Conservation (phyloP, 2,888 invertebrate genomes). For the Chymomyza amoena region DNA sequence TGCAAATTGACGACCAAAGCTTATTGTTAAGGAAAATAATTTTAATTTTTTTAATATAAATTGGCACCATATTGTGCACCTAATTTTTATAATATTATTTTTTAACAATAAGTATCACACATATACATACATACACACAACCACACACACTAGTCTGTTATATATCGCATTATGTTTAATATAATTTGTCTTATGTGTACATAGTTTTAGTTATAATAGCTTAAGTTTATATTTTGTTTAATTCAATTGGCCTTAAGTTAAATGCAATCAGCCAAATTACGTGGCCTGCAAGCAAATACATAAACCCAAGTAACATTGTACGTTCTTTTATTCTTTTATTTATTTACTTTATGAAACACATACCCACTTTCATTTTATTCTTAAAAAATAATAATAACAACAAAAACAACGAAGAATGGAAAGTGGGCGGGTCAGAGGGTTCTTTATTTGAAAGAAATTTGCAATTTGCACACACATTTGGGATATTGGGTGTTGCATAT, state of each 20-base stretch:
- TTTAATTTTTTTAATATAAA: slow-evolving; percentile 31
- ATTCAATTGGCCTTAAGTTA: slow-evolving; percentile 70
- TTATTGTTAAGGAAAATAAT: slow-evolving; percentile 53
- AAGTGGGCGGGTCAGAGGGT: slow-evolving; percentile 76
- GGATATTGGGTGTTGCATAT: no score
- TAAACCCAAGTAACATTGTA: neutral
- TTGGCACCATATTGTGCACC: slow-evolving; percentile 40
- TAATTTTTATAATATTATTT: slow-evolving; percentile 33
- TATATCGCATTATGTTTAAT: slow-evolving; percentile 62
- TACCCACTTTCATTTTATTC: slow-evolving; percentile 38
- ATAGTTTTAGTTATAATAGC: slow-evolving; percentile 3
- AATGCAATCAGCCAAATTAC: slow-evolving; percentile 6
- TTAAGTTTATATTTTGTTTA: slow-evolving; percentile 38
- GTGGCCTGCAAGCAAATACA: slow-evolving; percentile 26
- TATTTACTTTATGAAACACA: neutral
- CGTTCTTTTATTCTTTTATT: neutral
- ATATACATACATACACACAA: slow-evolving; percentile 32
- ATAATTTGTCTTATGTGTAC: slow-evolving; percentile 20
- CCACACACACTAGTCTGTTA: slow-evolving; percentile 70
- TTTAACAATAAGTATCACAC: slow-evolving; percentile 11
- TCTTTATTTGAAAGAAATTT: slow-evolving; percentile 9
- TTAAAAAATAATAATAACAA: slow-evolving; percentile 11
- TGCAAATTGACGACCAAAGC: slow-evolving; percentile 55
- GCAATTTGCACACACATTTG: neutral
- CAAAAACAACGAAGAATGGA: slow-evolving; percentile 61